These are phyloP conservation scores for Eretmocerus hayati DNA, from an alignment of 2,888 invertebrate species.

Conservation along the genomic window DNA sequence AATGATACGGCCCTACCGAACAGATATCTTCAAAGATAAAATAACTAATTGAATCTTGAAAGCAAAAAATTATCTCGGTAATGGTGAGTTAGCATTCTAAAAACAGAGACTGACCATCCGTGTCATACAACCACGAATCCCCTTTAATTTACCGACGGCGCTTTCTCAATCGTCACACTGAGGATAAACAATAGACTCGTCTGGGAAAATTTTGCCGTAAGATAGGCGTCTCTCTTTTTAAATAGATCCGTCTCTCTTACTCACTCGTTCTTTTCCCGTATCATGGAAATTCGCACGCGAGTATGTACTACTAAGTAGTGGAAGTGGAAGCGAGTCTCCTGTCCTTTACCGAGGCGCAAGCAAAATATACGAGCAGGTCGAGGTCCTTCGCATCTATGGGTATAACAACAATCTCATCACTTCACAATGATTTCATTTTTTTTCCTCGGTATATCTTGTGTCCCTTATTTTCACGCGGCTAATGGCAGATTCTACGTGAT, in stretches of 20 bases:
- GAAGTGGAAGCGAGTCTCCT: no score
- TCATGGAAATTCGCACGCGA: conserved; percentile 28
- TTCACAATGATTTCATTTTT: conserved; percentile 5
- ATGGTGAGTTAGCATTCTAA: no score
- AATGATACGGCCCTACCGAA: no score
- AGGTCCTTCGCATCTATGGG: no score
- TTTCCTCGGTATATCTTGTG: background rate
- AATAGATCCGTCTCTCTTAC: conserved; percentile 31
- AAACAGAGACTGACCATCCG: conserved; percentile 24
- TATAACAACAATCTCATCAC: no score
- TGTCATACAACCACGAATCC: no score
- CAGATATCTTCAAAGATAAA: no score
- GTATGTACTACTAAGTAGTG: no score
- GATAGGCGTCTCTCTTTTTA: conserved; percentile 29
- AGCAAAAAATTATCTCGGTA: no score
- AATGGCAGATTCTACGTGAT: conserved; percentile 18
- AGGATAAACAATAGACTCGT: conserved; percentile 36
- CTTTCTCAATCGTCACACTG: conserved; percentile 32
- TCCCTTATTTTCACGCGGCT: conserved; percentile 17
- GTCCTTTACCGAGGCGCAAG: background rate
- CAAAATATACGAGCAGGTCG: conserved; percentile 27
- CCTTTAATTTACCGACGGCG: no score
- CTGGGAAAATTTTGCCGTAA: conserved; percentile 43
- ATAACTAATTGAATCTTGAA: no score
- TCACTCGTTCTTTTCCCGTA: conserved; percentile 27